A percentile compares a stretch with the other conserved stretches of the same genome.
Evolutionary conservation across 2,888 invertebrate genomes (phyloP).

Genomic region (Aphelenchoides bicaudatus): DNA sequence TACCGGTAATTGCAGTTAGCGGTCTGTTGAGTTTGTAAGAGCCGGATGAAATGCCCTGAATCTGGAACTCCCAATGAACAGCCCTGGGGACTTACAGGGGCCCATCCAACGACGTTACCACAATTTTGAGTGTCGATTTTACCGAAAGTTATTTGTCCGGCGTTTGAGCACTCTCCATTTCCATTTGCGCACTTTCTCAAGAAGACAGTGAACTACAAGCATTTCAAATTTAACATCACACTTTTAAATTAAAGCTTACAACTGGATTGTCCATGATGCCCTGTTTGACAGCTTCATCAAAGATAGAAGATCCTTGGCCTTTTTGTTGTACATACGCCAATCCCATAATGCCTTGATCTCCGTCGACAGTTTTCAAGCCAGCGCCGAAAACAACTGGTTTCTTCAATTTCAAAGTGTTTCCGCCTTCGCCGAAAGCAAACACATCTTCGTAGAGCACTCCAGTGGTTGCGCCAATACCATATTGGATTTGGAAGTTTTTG

Average conservation of each 20-base stretch:
- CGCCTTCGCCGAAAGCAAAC: slow-evolving; percentile 1
- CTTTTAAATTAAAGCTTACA: background rate
- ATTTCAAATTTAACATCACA: background rate
- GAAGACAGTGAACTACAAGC: slow-evolving; percentile 1
- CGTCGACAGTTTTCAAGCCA: background rate
- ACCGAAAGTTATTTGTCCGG: slow-evolving; percentile 6
- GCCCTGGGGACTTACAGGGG: background rate
- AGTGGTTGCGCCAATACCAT: slow-evolving; percentile 11
- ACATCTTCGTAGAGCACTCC: background rate
- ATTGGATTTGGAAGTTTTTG: background rate
- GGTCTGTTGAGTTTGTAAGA: background rate
- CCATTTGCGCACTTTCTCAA: background rate
- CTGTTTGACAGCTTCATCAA: slow-evolving; percentile 8
- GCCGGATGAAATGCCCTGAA: slow-evolving; percentile 1
- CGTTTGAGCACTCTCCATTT: background rate
- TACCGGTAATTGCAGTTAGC: slow-evolving; percentile 6
- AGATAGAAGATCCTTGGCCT: slow-evolving; percentile 1
- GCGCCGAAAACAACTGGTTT: background rate
- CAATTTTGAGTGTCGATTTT: background rate
- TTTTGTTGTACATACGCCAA: background rate
- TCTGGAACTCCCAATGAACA: background rate
- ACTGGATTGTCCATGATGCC: slow-evolving; percentile 15
- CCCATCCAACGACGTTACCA: background rate
- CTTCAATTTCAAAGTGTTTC: slow-evolving; percentile 1
- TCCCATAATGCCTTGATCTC: slow-evolving; percentile 13